phyloP scores from a whole-genome alignment of 2,888 invertebrate species.

The Steinernema hermaphroditum region DNA sequence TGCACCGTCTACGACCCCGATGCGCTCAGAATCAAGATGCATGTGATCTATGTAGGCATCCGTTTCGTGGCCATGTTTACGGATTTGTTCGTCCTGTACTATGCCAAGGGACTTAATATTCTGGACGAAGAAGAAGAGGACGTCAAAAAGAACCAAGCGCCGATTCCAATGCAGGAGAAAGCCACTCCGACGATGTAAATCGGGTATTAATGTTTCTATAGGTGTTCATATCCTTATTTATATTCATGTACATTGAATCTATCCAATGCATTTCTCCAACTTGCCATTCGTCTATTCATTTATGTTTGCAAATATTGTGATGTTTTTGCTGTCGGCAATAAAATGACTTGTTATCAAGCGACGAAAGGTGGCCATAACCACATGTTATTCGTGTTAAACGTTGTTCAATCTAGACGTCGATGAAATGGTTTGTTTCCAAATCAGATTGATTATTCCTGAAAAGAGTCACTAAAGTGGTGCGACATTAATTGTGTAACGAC shows the following conservation, averaged over 20 bases:
- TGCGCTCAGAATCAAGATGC: slow-evolving; percentile 62
- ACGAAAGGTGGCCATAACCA: no score
- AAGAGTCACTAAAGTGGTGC: no score
- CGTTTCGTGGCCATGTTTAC: slow-evolving; percentile 55
- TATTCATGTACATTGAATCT: background rate
- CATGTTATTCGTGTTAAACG: no score
- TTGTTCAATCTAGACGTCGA: no score
- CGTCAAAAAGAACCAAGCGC: slow-evolving; percentile 27
- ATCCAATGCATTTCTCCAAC: background rate
- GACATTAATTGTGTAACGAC: no score
- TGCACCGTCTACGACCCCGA: slow-evolving; percentile 67
- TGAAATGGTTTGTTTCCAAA: no score
- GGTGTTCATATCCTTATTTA: background rate
- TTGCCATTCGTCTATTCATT: slow-evolving; percentile 11
- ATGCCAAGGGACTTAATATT: slow-evolving; percentile 62
- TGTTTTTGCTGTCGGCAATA: background rate
- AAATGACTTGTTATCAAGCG: no score
- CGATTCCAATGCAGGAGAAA: slow-evolving; percentile 11
- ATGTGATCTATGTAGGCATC: slow-evolving; percentile 55
- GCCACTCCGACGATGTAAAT: background rate
- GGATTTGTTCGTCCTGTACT: slow-evolving; percentile 63
- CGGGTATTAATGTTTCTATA: background rate
- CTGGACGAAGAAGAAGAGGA: slow-evolving; percentile 58
- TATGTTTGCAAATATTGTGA: slow-evolving; percentile 5
- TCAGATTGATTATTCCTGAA: no score